These are phyloP conservation scores for Chromis chromis DNA, from an alignment of 2,797 vertebrate genomes.

Conservation along the genomic window DNA sequence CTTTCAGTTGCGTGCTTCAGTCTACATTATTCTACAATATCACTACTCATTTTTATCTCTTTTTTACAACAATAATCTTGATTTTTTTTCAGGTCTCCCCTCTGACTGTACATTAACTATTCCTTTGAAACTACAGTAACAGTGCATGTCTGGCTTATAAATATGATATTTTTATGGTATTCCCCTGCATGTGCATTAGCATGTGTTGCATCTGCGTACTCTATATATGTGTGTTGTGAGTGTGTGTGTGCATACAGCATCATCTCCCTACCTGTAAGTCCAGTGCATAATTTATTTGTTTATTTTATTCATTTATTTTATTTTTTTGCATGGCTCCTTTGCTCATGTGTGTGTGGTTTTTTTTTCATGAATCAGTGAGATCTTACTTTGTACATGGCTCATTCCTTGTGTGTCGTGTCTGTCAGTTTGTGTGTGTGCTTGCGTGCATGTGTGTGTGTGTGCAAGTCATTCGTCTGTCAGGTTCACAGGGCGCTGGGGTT, in stretches of 20 bases:
- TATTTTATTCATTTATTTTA: slow-evolving; percentile 7
- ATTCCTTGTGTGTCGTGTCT: slow-evolving; percentile 32
- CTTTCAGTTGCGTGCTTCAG: slow-evolving; percentile 48
- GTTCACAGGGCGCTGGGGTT: slow-evolving; percentile 96
- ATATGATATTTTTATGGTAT: slow-evolving; percentile 28
- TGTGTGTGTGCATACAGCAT: slow-evolving; percentile 44
- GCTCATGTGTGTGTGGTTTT: slow-evolving; percentile 1
- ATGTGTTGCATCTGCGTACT: slow-evolving; percentile 50
- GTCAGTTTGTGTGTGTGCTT: slow-evolving; percentile 17
- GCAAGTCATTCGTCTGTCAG: slow-evolving; percentile 48
- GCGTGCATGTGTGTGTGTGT: slow-evolving; percentile 36
- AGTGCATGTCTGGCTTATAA: slow-evolving; percentile 79
- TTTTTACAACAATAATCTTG: slow-evolving; percentile 43
- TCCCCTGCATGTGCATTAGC: slow-evolving; percentile 59
- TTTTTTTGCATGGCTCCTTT: slow-evolving; percentile 43
- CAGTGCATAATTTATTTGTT: slow-evolving; percentile 68
- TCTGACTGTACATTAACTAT: slow-evolving; percentile 62
- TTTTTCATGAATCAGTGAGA: slow-evolving; percentile 40
- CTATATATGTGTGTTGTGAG: slow-evolving; percentile 28
- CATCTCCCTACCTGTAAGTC: slow-evolving; percentile 42
- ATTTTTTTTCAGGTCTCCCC: slow-evolving; percentile 46
- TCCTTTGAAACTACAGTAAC: slow-evolving; percentile 75
- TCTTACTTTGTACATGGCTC: slow-evolving; percentile 65
- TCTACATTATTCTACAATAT: slow-evolving; percentile 27
- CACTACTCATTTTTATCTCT: slow-evolving; percentile 18